A percentile compares a stretch with the other conserved stretches of the same genome.
Evolutionary conservation across 1,140 invertebrate species (phyloP).

Genomic region (Charaxes varanes): DNA sequence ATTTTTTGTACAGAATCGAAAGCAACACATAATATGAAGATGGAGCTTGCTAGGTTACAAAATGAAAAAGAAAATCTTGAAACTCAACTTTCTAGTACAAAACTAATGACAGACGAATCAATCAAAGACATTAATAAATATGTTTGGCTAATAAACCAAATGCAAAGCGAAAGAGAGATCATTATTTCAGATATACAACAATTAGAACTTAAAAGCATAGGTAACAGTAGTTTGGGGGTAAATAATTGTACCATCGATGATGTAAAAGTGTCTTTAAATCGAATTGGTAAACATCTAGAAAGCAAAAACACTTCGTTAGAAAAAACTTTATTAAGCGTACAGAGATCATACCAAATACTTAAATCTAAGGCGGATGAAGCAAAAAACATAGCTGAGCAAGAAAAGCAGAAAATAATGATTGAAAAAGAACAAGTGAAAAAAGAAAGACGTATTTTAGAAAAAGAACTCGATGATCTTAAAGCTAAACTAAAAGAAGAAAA

Average conservation of each 20-base stretch:
- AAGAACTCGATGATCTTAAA: constrained; percentile 38
- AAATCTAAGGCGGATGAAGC: constrained; percentile 57
- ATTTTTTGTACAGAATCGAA: constrained; percentile 43
- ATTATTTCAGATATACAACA: constrained; percentile 47
- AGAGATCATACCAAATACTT: constrained; percentile 54
- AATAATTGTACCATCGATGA: constrained; percentile 34
- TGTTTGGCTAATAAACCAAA: constrained; percentile 26
- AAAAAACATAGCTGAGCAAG: constrained; percentile 50
- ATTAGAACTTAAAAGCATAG: constrained; percentile 45
- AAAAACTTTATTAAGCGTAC: constrained; percentile 45
- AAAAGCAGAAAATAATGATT: constrained; percentile 51
- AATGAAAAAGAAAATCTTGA: constrained; percentile 35
- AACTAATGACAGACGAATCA: constrained; percentile 31
- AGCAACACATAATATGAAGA: constrained; percentile 58
- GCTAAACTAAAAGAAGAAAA: constrained; percentile 37
- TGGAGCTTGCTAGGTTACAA: constrained; percentile 45
- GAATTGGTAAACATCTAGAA: constrained; percentile 37
- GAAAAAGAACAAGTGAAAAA: constrained; percentile 52
- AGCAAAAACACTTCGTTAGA: constrained; percentile 36
- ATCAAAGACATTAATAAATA: constrained; percentile 30
- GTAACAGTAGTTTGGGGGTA: constrained; percentile 37
- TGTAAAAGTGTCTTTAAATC: constrained; percentile 37
- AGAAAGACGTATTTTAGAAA: constrained; percentile 36
- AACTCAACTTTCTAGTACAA: constrained; percentile 37
- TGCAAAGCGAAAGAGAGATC: constrained; percentile 43